phyloP scores from a whole-genome alignment of 2,888 invertebrate species.

The Tanytarsus gracilentus region DNA sequence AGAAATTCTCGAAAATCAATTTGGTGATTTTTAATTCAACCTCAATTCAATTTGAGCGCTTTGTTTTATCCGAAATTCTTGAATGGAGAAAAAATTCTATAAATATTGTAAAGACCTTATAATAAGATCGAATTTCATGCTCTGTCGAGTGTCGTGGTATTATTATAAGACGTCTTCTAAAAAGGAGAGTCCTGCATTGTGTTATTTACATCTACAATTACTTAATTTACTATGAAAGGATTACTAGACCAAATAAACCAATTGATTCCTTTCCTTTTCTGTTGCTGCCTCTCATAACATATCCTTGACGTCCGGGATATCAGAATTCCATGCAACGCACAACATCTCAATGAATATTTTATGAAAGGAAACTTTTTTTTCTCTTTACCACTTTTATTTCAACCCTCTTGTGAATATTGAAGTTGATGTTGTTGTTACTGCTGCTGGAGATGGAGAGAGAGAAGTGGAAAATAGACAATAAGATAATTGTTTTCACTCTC shows the following conservation, averaged over 20 bases:
- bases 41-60: too few relatives aligned
- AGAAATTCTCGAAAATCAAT: too few relatives aligned
- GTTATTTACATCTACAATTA: constrained; percentile 14
- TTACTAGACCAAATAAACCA: constrained; percentile 29
- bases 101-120: too few relatives aligned
- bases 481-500: constrained; percentile 28
- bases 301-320: neutral
- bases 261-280: constrained; percentile 16
- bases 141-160: constrained; percentile 2
- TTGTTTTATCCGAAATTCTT: too few relatives aligned
- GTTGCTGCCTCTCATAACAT: neutral
- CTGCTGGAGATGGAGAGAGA: neutral
- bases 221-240: constrained; percentile 27
- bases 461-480: constrained; percentile 17
- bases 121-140: constrained; percentile 14
- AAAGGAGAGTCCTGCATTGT: neutral
- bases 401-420: constrained; percentile 25
- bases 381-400: neutral
- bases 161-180: neutral
- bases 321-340: neutral
- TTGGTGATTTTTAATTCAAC: too few relatives aligned
- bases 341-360: constrained; percentile 28
- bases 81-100: too few relatives aligned
- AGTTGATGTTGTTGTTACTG: neutral
- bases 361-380: constrained; percentile 16